Conservation (phyloP, 2,113 vertebrate genomes). For the Xiphias gladius region DNA sequence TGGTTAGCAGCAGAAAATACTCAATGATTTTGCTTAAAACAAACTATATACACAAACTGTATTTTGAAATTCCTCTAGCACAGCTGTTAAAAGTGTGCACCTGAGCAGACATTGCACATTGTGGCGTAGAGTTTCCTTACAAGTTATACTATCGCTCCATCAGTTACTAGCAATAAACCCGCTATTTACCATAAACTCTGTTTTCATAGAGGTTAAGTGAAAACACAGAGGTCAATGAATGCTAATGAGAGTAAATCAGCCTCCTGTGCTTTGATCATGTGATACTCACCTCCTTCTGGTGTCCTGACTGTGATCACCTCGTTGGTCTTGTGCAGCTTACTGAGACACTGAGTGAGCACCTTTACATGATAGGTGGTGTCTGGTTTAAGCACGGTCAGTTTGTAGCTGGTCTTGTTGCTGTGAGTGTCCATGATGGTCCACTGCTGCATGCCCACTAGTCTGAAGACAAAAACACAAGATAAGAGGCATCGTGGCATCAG, state of each 20-base stretch:
- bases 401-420: constrained; percentile 92
- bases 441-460: constrained; percentile 88
- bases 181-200: too few relatives aligned
- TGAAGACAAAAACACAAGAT: constrained; percentile 52
- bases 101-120: too few relatives aligned
- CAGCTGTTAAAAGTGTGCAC: too few relatives aligned
- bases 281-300: constrained; percentile 94
- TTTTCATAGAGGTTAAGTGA: too few relatives aligned
- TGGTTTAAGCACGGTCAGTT: constrained; percentile 90
- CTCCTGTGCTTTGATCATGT: neutral
- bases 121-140: too few relatives aligned
- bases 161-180: too few relatives aligned
- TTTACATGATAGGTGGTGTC: constrained; percentile 96
- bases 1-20: too few relatives aligned
- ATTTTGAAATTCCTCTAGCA: too few relatives aligned
- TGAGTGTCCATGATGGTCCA: constrained; percentile 94
- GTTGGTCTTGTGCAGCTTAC: constrained; percentile 90
- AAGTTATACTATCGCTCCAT: too few relatives aligned
- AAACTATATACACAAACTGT: too few relatives aligned
- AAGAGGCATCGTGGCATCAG: neutral
- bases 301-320: constrained; percentile 92
- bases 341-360: constrained; percentile 95
- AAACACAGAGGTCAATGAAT: too few relatives aligned
- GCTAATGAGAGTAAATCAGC: neutral
- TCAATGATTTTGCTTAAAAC: too few relatives aligned